These are phyloP conservation scores for Vespertilio murinus DNA, from an alignment of 2,797 vertebrate genomes.

Conservation along the genomic window DNA sequence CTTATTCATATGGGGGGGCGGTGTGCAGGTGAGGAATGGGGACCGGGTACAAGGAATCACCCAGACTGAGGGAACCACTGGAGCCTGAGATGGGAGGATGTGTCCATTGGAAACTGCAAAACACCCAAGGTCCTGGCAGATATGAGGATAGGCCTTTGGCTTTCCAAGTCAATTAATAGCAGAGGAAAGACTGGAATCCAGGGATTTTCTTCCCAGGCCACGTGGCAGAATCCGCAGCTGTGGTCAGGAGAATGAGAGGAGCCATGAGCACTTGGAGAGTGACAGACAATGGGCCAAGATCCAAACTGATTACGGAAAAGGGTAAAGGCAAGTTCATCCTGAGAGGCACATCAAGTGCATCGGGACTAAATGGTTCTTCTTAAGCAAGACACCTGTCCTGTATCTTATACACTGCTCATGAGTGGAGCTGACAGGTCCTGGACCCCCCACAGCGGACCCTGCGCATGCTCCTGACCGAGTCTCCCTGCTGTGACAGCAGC, in stretches of 20 bases:
- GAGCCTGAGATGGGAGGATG: background rate
- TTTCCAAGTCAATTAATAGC: background rate
- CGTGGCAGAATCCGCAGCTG: background rate
- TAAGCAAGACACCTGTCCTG: background rate
- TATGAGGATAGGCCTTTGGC: background rate
- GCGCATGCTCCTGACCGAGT: background rate
- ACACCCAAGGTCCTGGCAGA: background rate
- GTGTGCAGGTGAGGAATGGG: rapidly evolving
- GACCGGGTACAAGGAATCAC: rapidly evolving
- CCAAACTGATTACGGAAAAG: background rate
- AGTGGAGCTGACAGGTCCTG: background rate
- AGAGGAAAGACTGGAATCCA: background rate
- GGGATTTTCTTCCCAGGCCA: background rate
- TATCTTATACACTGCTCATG: background rate
- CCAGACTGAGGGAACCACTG: background rate
- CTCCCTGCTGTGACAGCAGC: background rate
- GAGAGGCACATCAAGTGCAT: background rate
- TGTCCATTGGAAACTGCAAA: rapidly evolving
- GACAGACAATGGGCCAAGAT: slow-evolving; percentile 27
- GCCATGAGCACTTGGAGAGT: background rate
- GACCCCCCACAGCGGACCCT: rapidly evolving
- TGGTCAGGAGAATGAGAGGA: background rate
- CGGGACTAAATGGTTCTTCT: background rate
- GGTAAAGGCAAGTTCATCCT: background rate
- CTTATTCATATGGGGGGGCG: too few species aligned